A percentile compares a stretch with the other conserved stretches of the same genome.
phyloP scores from a whole-genome alignment of 2,888 invertebrate species.

The Orchestes rusci region DNA sequence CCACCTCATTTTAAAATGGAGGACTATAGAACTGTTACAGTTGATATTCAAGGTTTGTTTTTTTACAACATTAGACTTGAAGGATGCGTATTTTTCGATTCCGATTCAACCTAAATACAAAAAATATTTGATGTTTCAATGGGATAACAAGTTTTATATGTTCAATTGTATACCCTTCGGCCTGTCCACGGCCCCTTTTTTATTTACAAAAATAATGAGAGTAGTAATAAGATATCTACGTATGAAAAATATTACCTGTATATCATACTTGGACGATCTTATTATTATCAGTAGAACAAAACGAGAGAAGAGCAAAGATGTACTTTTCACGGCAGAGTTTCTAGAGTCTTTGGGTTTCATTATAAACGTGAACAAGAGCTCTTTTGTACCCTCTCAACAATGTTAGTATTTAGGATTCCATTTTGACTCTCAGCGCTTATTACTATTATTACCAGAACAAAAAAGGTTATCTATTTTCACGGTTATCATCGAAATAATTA shows the following conservation, averaged over 20 bases:
- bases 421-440: constrained; percentile 11
- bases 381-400: background rate
- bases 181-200: constrained; percentile 4
- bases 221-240: background rate
- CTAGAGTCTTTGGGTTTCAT: background rate
- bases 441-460: background rate
- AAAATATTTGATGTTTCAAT: background rate
- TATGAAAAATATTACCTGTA: background rate
- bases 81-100: background rate
- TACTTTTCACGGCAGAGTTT: background rate
- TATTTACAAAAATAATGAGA: constrained; percentile 1
- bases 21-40: background rate
- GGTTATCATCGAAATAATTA: constrained; percentile 8
- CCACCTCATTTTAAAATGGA: background rate
- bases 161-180: background rate
- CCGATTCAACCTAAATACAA: background rate
- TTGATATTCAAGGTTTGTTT: background rate
- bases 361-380: background rate
- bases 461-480: background rate
- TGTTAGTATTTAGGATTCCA: constrained; percentile 8
- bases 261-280: constrained; percentile 1
- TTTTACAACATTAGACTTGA: background rate
- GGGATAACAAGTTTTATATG: background rate
- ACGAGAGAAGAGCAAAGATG: background rate
- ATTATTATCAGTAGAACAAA: background rate